Evolutionary conservation across 2,888 invertebrate genomes (phyloP).

Genomic region (Tenthredo notha): DNA sequence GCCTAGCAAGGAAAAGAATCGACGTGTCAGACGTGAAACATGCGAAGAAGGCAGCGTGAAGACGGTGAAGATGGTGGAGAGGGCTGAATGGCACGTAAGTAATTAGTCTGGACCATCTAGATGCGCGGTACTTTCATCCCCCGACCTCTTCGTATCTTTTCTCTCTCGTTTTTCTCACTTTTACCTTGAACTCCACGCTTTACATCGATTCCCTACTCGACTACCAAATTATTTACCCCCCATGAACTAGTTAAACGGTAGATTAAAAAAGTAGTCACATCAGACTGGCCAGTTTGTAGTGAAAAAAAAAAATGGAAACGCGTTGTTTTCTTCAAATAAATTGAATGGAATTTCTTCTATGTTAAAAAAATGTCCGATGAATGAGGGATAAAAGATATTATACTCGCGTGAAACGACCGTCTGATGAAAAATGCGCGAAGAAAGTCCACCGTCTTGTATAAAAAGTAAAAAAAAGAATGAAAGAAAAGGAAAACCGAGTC

Average conservation of each 20-base stretch:
- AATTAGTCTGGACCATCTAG: slow-evolving; percentile 68
- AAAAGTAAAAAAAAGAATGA: not conserved
- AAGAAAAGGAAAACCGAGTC: not conserved
- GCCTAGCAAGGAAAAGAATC: slow-evolving; percentile 56
- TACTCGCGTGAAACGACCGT: not conserved
- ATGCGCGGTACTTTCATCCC: slow-evolving; percentile 29
- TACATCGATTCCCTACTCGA: slow-evolving; percentile 3
- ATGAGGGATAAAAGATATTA: not conserved
- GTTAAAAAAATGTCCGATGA: not conserved
- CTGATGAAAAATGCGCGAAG: not conserved
- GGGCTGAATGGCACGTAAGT: slow-evolving; percentile 66
- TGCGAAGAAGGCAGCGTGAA: slow-evolving; percentile 56
- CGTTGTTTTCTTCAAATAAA: not conserved
- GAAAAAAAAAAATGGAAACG: not conserved
- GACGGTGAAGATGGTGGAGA: slow-evolving; percentile 47
- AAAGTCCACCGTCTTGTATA: not conserved
- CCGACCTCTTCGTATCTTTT: not conserved
- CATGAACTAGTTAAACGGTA: not conserved
- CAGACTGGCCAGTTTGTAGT: not conserved
- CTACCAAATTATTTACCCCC: slow-evolving; percentile 10
- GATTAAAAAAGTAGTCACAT: not conserved
- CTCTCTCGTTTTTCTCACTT: not conserved
- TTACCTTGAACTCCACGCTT: not conserved
- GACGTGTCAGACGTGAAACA: slow-evolving; percentile 61
- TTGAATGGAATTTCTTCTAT: not conserved